phyloP scores from a whole-genome alignment of 2,888 invertebrate genomes.

The Mythimna pallens region DNA sequence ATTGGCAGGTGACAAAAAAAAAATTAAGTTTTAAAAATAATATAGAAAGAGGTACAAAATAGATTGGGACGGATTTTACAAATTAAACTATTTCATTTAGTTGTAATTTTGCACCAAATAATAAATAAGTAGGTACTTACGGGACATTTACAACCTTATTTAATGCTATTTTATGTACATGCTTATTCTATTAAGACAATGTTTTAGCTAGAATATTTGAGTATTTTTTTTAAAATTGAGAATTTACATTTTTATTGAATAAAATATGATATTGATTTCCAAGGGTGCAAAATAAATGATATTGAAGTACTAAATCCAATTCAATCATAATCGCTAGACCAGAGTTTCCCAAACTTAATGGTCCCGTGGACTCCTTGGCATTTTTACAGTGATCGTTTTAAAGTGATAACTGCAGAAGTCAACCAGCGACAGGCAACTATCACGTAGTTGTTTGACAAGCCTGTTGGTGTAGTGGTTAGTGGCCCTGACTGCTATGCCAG shows the following conservation, averaged over 20 bases:
- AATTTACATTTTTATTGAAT: constrained; percentile 2
- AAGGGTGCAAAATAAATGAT: background rate
- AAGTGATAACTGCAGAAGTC: no score
- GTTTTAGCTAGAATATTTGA: constrained; percentile 1
- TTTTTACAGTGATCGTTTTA: no score
- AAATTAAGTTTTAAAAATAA: background rate
- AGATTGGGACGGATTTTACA: constrained; percentile 57
- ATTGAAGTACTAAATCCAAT: background rate
- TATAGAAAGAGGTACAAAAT: background rate
- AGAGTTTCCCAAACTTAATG: no score
- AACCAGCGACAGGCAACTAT: no score
- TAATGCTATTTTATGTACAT: constrained; percentile 34
- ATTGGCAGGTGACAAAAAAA: no score
- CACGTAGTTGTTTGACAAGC: no score
- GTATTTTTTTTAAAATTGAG: constrained; percentile 1
- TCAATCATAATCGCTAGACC: background rate
- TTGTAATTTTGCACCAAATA: constrained; percentile 55
- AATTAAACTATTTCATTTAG: constrained; percentile 19
- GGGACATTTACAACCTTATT: constrained; percentile 59
- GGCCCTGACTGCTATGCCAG: no score
- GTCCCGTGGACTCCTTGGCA: no score
- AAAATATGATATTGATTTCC: background rate
- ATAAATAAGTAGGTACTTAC: constrained; percentile 28
- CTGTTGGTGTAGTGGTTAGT: no score
- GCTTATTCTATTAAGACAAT: background rate